Evolutionary conservation across 2,797 vertebrate species (phyloP).

Genomic region (Ctenosaura bakeri): DNA sequence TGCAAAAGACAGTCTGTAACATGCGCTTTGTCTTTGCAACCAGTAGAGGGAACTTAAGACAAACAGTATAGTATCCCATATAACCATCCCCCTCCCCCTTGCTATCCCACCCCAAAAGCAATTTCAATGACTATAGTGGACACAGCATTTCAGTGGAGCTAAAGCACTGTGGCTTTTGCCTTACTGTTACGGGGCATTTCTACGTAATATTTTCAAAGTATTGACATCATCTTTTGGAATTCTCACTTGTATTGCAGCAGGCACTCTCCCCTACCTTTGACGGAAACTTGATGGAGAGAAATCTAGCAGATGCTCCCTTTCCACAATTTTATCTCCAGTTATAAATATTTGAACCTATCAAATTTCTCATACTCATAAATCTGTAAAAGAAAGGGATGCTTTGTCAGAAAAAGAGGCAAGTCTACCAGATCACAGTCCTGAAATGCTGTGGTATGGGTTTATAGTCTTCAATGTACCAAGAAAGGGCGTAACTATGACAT

Average conservation of each 20-base stretch:
- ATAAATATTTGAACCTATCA: neutral
- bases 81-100: neutral
- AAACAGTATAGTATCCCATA: conserved; percentile 15
- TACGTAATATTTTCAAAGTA: neutral
- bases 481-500: neutral
- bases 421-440: neutral
- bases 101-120: neutral
- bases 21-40: conserved; percentile 20
- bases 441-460: neutral
- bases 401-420: neutral
- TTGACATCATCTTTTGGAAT: neutral
- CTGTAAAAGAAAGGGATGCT: neutral
- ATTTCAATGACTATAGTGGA: neutral
- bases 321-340: neutral
- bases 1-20: neutral
- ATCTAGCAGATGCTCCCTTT: neutral
- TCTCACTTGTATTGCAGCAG: neutral
- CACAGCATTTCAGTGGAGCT: neutral
- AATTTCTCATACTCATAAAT: neutral
- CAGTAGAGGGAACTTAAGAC: conserved; percentile 42
- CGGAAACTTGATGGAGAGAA: neutral
- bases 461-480: neutral
- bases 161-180: neutral
- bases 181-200: neutral
- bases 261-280: neutral